Evolutionary conservation across 2,888 invertebrate species (phyloP), one percentile per base, ranked within the genome.

Genomic region (Himalopsyche anomala): DNA sequence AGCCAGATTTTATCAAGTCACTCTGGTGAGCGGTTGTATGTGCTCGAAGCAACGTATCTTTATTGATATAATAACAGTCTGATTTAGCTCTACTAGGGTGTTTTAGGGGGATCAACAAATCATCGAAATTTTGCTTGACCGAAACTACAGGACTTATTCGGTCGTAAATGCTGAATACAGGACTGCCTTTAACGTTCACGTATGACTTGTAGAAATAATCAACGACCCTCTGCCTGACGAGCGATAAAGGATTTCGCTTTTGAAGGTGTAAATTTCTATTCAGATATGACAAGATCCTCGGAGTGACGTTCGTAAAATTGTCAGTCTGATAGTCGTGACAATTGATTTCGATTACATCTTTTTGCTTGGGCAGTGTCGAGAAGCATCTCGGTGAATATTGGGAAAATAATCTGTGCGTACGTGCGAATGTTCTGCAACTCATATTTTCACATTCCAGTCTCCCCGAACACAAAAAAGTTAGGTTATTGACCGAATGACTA

Each of bases 1-100:
- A 92, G 0, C 99, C 99, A 89, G 96, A 94, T 85, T 94, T 93
- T 69, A 99, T 95, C 54, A 99, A 92, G 90, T 98, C 98, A 79
- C 95, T 93, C 91, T 99, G 98, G 92, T 99, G 99, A 0, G 98
- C 98, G 4, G 98, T 98, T 90, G 97, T 98, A 90, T 99, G 99
- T 0, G 97, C 97, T 84, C 99, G 92, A 38, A 99, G 92, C 89
- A 99, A 92, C 87, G 95, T 94, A 0, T 95, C 92, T 86, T 94
- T 92, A 91, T 99, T 99, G 4, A 99, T 91, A 90, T 99, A 99
- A 91, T 99, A 99, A 90, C 98, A 98, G 90, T 99, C 99, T n/a
- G 95, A 95, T 90, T 96, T 96, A 0, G 94, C 93, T 84, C 98
- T 94, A 90, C 98, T 98, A 0, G 96, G 95, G 92, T 99, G 99